A percentile compares a stretch with the other conserved stretches of the same genome.
Evolutionary conservation across 2,888 invertebrate species (phyloP).

Genomic region (Hirudinaria manillensis): DNA sequence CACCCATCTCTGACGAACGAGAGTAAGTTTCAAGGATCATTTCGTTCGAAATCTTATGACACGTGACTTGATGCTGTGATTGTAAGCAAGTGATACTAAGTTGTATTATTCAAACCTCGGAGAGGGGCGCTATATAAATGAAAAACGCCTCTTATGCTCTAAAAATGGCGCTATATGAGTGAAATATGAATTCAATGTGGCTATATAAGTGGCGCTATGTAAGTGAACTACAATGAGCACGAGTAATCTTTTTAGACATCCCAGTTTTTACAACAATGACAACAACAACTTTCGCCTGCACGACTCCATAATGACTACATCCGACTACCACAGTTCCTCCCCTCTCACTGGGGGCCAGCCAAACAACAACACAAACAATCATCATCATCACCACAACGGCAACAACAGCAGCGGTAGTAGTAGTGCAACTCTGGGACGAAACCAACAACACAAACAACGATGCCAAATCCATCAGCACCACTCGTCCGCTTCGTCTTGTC

Average conservation of each 20-base stretch:
- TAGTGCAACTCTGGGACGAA: slow-evolving; percentile 3
- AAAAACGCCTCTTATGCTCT: too few species aligned
- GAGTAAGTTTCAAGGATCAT: neutral
- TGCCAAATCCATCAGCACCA: slow-evolving; percentile 1
- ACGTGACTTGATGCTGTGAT: too few species aligned
- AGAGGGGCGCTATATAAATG: too few species aligned
- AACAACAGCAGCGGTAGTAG: neutral
- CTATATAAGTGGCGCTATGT: too few species aligned
- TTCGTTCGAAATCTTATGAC: too few species aligned
- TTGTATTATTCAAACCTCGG: too few species aligned
- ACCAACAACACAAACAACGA: neutral
- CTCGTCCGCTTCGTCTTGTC: neutral
- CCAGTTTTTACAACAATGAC: slow-evolving; percentile 7
- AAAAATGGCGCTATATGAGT: too few species aligned
- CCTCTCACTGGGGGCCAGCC: neutral
- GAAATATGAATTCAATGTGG: too few species aligned
- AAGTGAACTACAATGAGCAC: too few species aligned
- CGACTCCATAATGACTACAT: slow-evolving; percentile 1
- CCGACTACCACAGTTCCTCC: slow-evolving; percentile 5
- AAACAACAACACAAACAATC: neutral
- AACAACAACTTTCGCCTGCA: slow-evolving; percentile 9
- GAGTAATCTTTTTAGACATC: too few species aligned
- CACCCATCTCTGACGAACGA: neutral
- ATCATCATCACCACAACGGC: neutral
- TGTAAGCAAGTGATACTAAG: too few species aligned